These are phyloP conservation scores for Diplazon laetatorius DNA, from an alignment of 2,888 invertebrate genomes.

Conservation along the genomic window DNA sequence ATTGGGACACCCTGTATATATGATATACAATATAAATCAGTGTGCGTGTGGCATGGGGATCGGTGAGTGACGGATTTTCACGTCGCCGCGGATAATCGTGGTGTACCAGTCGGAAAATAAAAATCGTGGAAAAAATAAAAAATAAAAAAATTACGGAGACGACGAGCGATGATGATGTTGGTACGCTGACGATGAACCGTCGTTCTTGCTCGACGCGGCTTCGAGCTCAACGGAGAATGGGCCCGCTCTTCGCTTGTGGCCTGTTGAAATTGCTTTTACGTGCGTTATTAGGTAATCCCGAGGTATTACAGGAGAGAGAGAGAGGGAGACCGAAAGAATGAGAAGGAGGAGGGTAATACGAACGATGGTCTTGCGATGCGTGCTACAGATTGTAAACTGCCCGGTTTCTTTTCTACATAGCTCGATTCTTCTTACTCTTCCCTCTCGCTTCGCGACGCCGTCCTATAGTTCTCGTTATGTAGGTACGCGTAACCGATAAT, in stretches of 20 bases:
- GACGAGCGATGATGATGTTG: slow-evolving; percentile 52
- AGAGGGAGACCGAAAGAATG: slow-evolving; percentile 18
- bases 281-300: slow-evolving; percentile 74
- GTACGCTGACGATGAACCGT: slow-evolving; percentile 57
- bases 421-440: no score
- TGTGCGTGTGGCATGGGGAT: no score
- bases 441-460: slow-evolving; percentile 53
- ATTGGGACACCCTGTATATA: no score
- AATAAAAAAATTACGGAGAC: slow-evolving; percentile 22
- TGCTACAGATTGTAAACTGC: slow-evolving; percentile 46
- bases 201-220: slow-evolving; percentile 64
- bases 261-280: slow-evolving; percentile 77
- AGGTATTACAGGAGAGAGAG: slow-evolving; percentile 52
- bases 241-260: slow-evolving; percentile 70
- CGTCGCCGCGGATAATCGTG: background rate
- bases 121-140: no score
- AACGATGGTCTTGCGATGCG: slow-evolving; percentile 45
- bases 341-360: background rate
- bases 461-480: slow-evolving; percentile 7
- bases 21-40: no score
- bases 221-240: slow-evolving; percentile 59
- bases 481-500: slow-evolving; percentile 57
- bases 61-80: no score
- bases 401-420: slow-evolving; percentile 10
- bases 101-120: slow-evolving; percentile 50